A percentile compares a stretch with the other conserved stretches of the same genome.
phyloP scores from a whole-genome alignment of 2,888 invertebrate genomes.

The Drosophila subsilvestris region DNA sequence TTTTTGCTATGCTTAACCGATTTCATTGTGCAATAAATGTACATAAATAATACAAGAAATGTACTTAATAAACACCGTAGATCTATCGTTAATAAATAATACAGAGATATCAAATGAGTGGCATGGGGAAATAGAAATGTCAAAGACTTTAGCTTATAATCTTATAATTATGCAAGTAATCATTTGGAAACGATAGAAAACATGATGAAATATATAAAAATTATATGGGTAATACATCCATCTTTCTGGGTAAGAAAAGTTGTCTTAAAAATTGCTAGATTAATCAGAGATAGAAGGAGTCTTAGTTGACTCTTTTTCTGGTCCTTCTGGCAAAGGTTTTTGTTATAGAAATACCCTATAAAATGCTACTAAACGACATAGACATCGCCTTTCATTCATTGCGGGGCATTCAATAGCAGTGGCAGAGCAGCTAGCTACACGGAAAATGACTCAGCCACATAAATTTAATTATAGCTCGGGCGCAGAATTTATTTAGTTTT shows the following conservation, averaged over 20 bases:
- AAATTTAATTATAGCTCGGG: constrained; percentile 77
- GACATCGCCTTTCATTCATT: constrained; percentile 64
- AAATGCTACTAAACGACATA: constrained; percentile 58
- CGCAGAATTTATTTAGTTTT: constrained; percentile 74
- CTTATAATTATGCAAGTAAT: too few species aligned
- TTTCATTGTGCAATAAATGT: constrained; percentile 51
- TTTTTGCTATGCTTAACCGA: constrained; percentile 32
- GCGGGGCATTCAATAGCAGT: constrained; percentile 12
- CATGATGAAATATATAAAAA: too few species aligned
- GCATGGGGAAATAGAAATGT: not conserved
- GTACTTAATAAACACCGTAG: not conserved
- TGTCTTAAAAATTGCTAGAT: too few species aligned
- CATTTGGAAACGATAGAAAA: too few species aligned
- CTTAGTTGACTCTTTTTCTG: too few species aligned
- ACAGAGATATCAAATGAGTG: too few species aligned
- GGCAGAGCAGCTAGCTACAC: constrained; percentile 15
- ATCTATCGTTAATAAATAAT: not conserved
- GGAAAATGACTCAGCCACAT: constrained; percentile 65
- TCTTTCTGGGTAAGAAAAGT: too few species aligned
- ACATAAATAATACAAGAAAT: constrained; percentile 16
- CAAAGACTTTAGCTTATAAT: not conserved
- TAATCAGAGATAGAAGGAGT: too few species aligned
- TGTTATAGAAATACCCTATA: not conserved
- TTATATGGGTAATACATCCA: too few species aligned
- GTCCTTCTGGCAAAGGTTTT: too few species aligned